Percentiles rank a stretch among this genome's conserved stretches.
phyloP scores from a whole-genome alignment of 2,797 vertebrate species.

The Etheostoma nigrum region DNA sequence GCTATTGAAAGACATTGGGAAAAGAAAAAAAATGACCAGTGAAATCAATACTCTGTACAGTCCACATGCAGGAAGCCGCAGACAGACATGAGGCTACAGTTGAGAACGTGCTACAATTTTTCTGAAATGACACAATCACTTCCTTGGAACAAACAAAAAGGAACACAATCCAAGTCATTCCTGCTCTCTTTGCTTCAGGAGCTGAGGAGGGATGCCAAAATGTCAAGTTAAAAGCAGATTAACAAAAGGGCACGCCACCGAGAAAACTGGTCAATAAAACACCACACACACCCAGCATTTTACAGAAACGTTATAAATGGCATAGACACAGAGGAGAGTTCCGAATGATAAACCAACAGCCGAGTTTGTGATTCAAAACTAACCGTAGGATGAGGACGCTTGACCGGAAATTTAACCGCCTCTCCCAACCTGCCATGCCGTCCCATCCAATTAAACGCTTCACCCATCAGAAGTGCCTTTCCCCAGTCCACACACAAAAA shows the following conservation, averaged over 20 bases:
- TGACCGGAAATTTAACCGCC: conserved; percentile 48
- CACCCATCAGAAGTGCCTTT: conserved; percentile 59
- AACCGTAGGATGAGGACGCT: conserved; percentile 28
- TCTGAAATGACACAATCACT: conserved; percentile 2
- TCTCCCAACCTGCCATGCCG: conserved; percentile 50
- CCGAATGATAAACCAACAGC: conserved; percentile 44
- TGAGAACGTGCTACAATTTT: neutral
- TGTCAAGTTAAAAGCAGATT: conserved; percentile 3
- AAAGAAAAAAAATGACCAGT: conserved; percentile 10
- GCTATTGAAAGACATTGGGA: conserved; percentile 64
- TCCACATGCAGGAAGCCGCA: conserved; percentile 9
- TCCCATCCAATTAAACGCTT: conserved; percentile 61
- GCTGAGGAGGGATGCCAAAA: neutral
- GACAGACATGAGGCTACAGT: neutral
- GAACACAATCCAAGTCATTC: neutral
- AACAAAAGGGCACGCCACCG: neutral
- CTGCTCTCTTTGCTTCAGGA: conserved; percentile 8
- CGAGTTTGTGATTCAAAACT: conserved; percentile 21
- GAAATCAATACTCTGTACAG: conserved; percentile 26
- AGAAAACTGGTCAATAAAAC: conserved; percentile 34
- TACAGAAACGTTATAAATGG: conserved; percentile 7
- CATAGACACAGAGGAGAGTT: conserved; percentile 9
- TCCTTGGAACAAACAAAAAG: neutral
- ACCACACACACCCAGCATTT: conserved; percentile 31
- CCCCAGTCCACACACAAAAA: conserved; percentile 38